Conservation (phyloP, 2,888 invertebrate species). For the Drosophila limbata region DNA sequence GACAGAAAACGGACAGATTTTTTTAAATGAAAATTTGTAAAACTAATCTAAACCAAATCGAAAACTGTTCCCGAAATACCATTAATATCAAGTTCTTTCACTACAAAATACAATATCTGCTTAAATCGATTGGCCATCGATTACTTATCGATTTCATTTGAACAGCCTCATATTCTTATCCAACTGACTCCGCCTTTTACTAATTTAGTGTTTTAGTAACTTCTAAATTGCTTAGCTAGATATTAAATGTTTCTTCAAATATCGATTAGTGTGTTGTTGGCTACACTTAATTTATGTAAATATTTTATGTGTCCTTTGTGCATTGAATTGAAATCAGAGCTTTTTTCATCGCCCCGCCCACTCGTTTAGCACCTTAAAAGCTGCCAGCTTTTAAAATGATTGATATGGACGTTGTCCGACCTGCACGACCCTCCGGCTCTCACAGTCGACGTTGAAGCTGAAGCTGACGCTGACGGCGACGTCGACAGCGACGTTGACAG, state of each 20-base stretch:
- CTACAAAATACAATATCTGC: too few species aligned
- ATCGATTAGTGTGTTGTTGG: not conserved
- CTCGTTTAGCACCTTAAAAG: constrained; percentile 33
- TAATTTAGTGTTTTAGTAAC: too few species aligned
- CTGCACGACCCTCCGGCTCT: constrained; percentile 15
- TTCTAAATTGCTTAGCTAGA: too few species aligned
- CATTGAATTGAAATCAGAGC: not conserved
- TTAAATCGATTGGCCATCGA: not conserved
- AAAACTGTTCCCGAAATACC: too few species aligned
- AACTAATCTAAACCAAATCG: too few species aligned
- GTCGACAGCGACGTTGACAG: constrained; percentile 12
- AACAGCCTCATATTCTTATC: too few species aligned
- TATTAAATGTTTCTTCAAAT: too few species aligned
- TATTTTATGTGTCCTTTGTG: constrained; percentile 1
- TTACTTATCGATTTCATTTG: not conserved
- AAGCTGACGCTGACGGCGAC: constrained; percentile 27
- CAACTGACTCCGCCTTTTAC: not conserved
- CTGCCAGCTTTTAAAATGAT: constrained; percentile 51
- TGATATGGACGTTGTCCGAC: constrained; percentile 75
- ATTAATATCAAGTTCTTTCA: too few species aligned
- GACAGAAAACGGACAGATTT: too few species aligned
- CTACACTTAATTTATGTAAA: not conserved
- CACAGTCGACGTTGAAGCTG: constrained; percentile 4
- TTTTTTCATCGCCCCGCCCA: constrained; percentile 24
- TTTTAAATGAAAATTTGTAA: too few species aligned